A percentile compares a stretch with the other conserved stretches of the same genome.
phyloP scores from a whole-genome alignment of 2,888 invertebrate genomes.

The Epinotia demarniana region DNA sequence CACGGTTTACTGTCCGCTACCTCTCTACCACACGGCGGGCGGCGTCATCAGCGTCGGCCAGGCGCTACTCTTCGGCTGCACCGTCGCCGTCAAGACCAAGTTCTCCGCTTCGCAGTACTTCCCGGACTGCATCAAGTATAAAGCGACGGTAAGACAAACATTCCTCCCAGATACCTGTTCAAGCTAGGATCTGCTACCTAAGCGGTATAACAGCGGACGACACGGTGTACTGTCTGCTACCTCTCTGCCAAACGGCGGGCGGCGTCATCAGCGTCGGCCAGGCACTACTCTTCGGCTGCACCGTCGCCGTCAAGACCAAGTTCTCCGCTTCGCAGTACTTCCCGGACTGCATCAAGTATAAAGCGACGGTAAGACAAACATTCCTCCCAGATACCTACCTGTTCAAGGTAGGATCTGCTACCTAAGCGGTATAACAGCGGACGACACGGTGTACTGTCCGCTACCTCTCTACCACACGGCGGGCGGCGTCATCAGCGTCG shows the following conservation, averaged over 20 bases:
- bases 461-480: conserved; percentile 98
- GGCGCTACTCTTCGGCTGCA: conserved; percentile 90
- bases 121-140: conserved; percentile 95
- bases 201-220: conserved; percentile 80
- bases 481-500: conserved; percentile 94
- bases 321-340: conserved; percentile 98
- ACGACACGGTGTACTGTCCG: conserved; percentile 54
- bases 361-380: conserved; percentile 92
- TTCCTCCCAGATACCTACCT: not conserved
- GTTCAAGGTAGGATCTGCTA: not conserved
- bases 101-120: conserved; percentile 98
- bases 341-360: conserved; percentile 95
- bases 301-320: conserved; percentile 93
- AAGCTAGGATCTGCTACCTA: not conserved
- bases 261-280: conserved; percentile 95
- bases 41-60: conserved; percentile 95
- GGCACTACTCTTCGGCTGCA: conserved; percentile 90
- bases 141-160: conserved; percentile 92
- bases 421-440: not conserved
- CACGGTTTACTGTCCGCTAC: conserved; percentile 94
- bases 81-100: conserved; percentile 93
- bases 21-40: conserved; percentile 98
- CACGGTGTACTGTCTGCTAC: conserved; percentile 94
- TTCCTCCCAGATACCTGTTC: not conserved
- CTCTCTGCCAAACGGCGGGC: conserved; percentile 98